Base-by-base conservation (phyloP, 2,113 vertebrate genomes). In the Gymnarchus niloticus region DNA sequence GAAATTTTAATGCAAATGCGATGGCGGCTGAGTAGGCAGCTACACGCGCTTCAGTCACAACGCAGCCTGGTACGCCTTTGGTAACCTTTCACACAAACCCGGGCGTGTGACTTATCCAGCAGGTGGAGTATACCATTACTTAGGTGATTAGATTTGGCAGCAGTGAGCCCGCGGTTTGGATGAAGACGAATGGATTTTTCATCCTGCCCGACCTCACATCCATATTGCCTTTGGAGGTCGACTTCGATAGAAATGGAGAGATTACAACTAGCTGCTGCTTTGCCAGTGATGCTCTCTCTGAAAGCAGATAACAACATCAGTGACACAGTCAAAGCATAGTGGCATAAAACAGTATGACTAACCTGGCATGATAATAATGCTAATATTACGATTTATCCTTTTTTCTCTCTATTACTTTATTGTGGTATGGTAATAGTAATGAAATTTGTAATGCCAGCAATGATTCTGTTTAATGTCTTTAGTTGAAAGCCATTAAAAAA, bases 111-210 rank as follows among this genome's bases (percentile, higher is more conserved):
- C 28, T 82, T 54, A 56, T n/a, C 51, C 80, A 41, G 80, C 28
- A 54, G 80, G 80, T 33, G 80, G 28, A 54, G 46, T 52, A 33
- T 12, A 28, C 49, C 80, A 82, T 82, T 82, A 82, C 28, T 82
- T 54, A 21, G 51, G n/a, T 82, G 80, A 82, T 82, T 82, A 54
- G 51, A 51, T 82, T 33, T 82, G 80, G 80, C 80, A 82, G 80
- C 49, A 37, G 76, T 51, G 48, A 33, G 51, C 80, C 56, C 49
- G 6, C 21, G 23, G 48, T 51, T 82, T 54, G 76, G 76, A 78
- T 78, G 19, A 54, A 54, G 49, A 81, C n/a, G 46, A 81, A 81
- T 81, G 44, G 49, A 81, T 49, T 82, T 82, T 56, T 51, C 48
- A 51, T 48, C 51, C 80, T 17, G 23, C 44, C 80, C 51, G 80